Percentiles rank a stretch among this genome's conserved stretches.
phyloP scores from a whole-genome alignment of 2,113 vertebrate species.

The Pedionomus torquatus region DNA sequence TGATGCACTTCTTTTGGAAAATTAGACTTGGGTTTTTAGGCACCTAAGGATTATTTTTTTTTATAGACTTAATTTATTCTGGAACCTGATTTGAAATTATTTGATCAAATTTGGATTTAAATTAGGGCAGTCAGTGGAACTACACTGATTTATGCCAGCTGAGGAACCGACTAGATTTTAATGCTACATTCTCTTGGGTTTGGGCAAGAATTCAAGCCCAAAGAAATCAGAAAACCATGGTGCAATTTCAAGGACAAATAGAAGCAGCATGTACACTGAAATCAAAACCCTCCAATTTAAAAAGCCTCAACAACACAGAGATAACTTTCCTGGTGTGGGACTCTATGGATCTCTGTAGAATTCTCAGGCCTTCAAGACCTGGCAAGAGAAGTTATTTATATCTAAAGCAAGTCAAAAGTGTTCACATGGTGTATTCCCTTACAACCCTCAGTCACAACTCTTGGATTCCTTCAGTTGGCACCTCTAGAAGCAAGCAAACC shows the following conservation, averaged over 20 bases:
- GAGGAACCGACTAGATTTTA: constrained; percentile 11
- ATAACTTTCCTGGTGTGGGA: neutral
- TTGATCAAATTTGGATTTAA: constrained; percentile 18
- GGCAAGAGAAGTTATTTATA: neutral
- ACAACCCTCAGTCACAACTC: neutral
- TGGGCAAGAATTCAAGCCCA: neutral
- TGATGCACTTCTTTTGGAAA: constrained; percentile 59
- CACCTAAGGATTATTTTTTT: neutral
- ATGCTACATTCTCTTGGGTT: neutral
- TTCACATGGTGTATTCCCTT: neutral
- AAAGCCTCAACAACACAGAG: neutral
- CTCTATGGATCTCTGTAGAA: neutral
- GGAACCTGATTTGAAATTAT: neutral
- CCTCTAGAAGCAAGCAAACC: neutral
- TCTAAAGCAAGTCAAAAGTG: neutral
- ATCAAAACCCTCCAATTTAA: neutral
- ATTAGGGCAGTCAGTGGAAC: constrained; percentile 27
- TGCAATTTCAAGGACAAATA: neutral
- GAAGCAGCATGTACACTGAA: neutral
- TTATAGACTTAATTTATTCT: neutral
- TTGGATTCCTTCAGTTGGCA: neutral
- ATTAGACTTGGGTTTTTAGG: constrained; percentile 28
- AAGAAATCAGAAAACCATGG: neutral
- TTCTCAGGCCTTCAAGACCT: neutral
- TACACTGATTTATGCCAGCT: neutral